phyloP scores from a whole-genome alignment of 37 sponge, comb jelly and placozoan genomes.

The Chondrilla cf. caribensis region DNA sequence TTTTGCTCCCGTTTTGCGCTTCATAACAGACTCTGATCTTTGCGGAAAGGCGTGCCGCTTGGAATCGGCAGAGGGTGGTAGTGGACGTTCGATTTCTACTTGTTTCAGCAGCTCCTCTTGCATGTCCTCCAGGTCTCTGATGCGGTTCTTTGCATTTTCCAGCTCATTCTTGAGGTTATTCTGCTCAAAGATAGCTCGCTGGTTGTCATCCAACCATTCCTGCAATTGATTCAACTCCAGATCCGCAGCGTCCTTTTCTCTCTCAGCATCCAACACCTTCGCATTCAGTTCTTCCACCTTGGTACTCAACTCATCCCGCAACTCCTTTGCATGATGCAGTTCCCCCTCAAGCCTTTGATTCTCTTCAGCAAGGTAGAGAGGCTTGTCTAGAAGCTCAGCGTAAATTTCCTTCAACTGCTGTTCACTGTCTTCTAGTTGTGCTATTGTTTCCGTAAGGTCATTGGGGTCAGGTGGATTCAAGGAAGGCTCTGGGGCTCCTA shows the following conservation, averaged over 20 bases:
- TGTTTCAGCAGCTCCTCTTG: conserved; percentile 15
- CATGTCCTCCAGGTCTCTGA: conserved; percentile 1
- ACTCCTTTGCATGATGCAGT: not conserved
- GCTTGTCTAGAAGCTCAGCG: conserved; percentile 17
- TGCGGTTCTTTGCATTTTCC: not conserved
- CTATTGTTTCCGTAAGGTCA: not conserved
- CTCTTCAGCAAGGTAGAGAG: conserved; percentile 3
- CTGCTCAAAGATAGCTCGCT: not conserved
- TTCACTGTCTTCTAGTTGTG: conserved; percentile 10
- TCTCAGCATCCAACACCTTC: not conserved
- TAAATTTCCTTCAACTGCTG: conserved; percentile 4
- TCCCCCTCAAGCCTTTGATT: conserved; percentile 1
- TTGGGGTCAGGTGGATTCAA: not conserved
- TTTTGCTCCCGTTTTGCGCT: conserved; percentile 10
- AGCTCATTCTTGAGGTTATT: not conserved
- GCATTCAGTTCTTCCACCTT: not conserved
- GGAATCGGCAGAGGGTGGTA: not conserved
- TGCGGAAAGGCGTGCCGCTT: not conserved
- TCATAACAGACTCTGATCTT: not conserved
- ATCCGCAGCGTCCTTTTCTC: not conserved
- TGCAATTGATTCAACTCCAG: not conserved
- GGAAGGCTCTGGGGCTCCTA: not conserved
- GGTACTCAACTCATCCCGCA: conserved; percentile 6
- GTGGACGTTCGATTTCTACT: not conserved
- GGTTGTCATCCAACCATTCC: conserved; percentile 9